Evolutionary conservation across 2,113 vertebrate genomes (phyloP), one percentile per base, ranked within the genome.

Genomic region (Apistogramma diplotaenia): DNA sequence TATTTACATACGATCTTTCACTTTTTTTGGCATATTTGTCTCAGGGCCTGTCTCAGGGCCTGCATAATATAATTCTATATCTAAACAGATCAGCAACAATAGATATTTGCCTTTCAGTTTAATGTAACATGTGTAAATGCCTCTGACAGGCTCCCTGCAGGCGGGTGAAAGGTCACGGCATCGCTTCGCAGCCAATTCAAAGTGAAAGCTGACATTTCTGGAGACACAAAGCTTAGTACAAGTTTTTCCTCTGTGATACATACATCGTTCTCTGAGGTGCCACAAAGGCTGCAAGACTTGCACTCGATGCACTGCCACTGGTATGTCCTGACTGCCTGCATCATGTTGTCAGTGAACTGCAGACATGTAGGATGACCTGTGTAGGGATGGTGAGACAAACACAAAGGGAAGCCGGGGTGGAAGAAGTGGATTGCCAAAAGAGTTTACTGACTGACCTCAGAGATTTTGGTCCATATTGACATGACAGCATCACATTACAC

Each of bases 221-320:
- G 33, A 16, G 18, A 25, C 23, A n/a, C 8, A 40, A 0, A 46
- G n/a, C 19, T 65, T 57, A 54, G 0, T 8, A 51, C 5, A 43
- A 57, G 27, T 27, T 25, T n/a, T 11, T 19, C 3, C 29, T 21
- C 33, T 35, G 11, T 2, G 46, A 25, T 61, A 90, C 97, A 92
- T 95, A 99, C 98, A 12, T 99, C 98, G 0, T 99, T 99, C 94
- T 99, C 98, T 0, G 98, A 99, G 61, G 98, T 99, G 84, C 98
- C 98, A 75, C 98, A 99, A 85, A 99, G 94, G 94, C 97, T 98
- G 95, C 98, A 99, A 83, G 98, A 99, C 93, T 99, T 99, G 96
- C 98, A 99, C 91, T 99, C 98, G 89, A 99, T 99, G 93, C 98
- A 99, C 92, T 99, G 98, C 98, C 98, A 99, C 93, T 98, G 97